Evolutionary conservation across 2,113 vertebrate species (phyloP).

Genomic region (Anguilla japonica): DNA sequence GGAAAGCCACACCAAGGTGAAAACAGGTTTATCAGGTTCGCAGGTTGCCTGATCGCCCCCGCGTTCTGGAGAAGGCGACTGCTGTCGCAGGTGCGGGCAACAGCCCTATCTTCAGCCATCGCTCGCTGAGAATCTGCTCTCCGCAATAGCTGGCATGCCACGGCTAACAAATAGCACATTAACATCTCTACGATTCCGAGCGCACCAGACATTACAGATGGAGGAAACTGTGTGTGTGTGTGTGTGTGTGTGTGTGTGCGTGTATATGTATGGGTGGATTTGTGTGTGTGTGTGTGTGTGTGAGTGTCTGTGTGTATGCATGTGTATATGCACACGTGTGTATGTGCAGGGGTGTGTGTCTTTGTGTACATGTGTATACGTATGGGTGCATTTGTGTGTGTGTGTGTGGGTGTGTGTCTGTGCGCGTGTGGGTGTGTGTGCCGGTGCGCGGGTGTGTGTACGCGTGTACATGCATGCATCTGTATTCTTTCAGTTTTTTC

Average conservation of each 20-base stretch:
- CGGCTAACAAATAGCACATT: not conserved
- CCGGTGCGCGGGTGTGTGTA: too few species aligned
- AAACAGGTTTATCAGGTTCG: not conserved
- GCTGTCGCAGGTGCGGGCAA: not conserved
- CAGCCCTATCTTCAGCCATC: not conserved
- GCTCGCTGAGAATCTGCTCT: not conserved
- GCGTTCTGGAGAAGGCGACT: not conserved
- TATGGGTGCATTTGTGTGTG: too few species aligned
- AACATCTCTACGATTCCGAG: not conserved
- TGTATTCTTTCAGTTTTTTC: not conserved
- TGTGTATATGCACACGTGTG: too few species aligned
- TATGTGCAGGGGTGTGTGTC: too few species aligned
- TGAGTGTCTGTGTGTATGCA: too few species aligned
- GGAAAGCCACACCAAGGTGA: not conserved
- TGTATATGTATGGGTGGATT: not conserved
- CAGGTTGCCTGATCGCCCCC: not conserved
- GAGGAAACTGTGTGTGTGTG: slow-evolving; percentile 11
- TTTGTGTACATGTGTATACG: too few species aligned
- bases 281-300: too few species aligned
- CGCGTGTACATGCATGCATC: not conserved
- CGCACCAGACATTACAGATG: not conserved
- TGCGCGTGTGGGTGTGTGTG: too few species aligned
- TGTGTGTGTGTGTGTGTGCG: not conserved
- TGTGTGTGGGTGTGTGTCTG: too few species aligned
- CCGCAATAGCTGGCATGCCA: not conserved